Percentiles rank a stretch among this genome's conserved stretches.
These are phyloP conservation scores for Babyrousa celebensis DNA, from an alignment of 2,797 vertebrate species.

Conservation along the genomic window DNA sequence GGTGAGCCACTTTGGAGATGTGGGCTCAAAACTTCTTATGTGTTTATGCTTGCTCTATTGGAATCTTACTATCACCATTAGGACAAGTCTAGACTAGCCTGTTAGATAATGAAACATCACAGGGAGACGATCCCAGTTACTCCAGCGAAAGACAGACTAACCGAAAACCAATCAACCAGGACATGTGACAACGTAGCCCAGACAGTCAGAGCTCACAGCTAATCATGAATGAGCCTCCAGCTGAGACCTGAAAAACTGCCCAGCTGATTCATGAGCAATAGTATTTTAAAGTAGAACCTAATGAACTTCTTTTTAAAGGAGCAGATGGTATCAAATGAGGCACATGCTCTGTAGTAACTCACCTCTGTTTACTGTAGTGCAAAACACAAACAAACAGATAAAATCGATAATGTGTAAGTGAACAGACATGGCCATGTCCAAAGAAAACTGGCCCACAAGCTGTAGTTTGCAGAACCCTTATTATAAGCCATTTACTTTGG, in stretches of 20 bases:
- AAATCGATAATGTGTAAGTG: not conserved
- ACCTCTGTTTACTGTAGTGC: not conserved
- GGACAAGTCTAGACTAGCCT: not conserved
- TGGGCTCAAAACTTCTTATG: not conserved
- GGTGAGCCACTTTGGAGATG: not conserved
- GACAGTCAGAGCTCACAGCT: not conserved
- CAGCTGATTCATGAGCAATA: slow-evolving; percentile 5
- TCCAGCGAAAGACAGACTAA: not conserved
- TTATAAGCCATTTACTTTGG: not conserved
- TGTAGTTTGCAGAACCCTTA: not conserved
- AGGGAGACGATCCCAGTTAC: not conserved
- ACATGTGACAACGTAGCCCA: not conserved
- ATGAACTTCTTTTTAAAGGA: not conserved
- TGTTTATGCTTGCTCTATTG: not conserved
- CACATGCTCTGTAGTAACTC: not conserved
- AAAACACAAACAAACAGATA: not conserved
- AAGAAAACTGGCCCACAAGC: not conserved
- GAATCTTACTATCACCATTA: not conserved
- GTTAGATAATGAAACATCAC: not conserved
- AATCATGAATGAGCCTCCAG: not conserved
- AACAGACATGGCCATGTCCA: not conserved
- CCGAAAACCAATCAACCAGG: not conserved
- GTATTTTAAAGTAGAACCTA: not conserved
- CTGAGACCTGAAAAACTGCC: not conserved
- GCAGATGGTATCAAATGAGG: not conserved